phyloP scores from a whole-genome alignment of 2,888 invertebrate species.

The Caenorhabditis sp. region DNA sequence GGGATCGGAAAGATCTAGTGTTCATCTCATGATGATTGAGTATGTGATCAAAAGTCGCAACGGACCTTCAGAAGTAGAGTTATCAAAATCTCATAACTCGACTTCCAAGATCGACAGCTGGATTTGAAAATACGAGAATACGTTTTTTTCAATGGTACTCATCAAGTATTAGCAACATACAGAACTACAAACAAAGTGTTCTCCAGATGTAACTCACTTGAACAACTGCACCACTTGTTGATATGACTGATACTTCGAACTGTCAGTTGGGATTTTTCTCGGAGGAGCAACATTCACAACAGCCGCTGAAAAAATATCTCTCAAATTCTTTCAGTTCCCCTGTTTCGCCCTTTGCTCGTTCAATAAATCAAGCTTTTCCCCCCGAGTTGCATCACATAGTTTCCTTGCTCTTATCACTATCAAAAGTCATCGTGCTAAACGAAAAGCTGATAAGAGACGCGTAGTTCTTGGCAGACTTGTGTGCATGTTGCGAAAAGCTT shows the following conservation, averaged over 20 bases:
- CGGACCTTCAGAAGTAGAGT: too few relatives aligned
- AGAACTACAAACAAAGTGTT: too few relatives aligned
- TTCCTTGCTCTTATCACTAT: slow-evolving; percentile 28
- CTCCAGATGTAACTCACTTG: slow-evolving; percentile 43
- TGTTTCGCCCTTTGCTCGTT: neutral
- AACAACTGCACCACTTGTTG: slow-evolving; percentile 62
- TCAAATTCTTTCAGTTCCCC: neutral
- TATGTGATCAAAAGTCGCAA: too few relatives aligned
- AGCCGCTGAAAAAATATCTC: slow-evolving; percentile 19
- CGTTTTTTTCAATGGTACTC: too few relatives aligned
- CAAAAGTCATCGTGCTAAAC: slow-evolving; percentile 24
- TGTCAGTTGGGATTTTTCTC: slow-evolving; percentile 10
- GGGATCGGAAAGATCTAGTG: too few relatives aligned
- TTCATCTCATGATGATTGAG: too few relatives aligned
- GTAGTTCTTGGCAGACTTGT: slow-evolving; percentile 20
- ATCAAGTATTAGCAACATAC: too few relatives aligned
- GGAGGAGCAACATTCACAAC: slow-evolving; percentile 41
- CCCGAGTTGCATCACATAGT: slow-evolving; percentile 30
- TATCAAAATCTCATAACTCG: too few relatives aligned
- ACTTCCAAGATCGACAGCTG: too few relatives aligned
- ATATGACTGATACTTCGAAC: slow-evolving; percentile 50
- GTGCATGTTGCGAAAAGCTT: slow-evolving; percentile 2
- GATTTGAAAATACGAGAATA: too few relatives aligned
- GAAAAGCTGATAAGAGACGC: slow-evolving; percentile 24
- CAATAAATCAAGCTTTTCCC: neutral